A percentile compares a stretch with the other conserved stretches of the same genome.
phyloP scores from a whole-genome alignment of 1,140 invertebrate species.

The Laupala kohalensis region DNA sequence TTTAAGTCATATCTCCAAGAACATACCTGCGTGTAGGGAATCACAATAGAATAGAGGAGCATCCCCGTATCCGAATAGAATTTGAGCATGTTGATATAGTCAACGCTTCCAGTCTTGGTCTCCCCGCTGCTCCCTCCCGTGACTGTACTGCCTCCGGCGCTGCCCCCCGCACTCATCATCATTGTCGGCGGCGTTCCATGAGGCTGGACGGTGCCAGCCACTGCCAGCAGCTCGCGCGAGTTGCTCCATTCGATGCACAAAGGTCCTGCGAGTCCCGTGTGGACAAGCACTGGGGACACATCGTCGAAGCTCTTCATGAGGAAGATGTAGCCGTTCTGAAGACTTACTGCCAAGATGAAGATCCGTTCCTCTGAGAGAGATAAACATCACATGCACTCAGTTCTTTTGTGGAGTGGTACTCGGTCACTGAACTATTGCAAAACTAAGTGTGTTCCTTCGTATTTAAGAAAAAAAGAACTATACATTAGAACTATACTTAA shows the following conservation, averaged over 20 bases:
- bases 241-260: conserved; percentile 92
- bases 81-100: conserved; percentile 55
- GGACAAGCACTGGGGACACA: conserved; percentile 70
- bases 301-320: conserved; percentile 86
- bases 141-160: too few relatives aligned
- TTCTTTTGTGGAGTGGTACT: too few relatives aligned
- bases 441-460: too few relatives aligned
- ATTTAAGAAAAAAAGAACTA: too few relatives aligned
- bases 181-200: too few relatives aligned
- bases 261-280: conserved; percentile 62
- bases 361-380: conserved; percentile 35
- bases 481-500: too few relatives aligned
- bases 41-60: conserved; percentile 56
- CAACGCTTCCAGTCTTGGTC: conserved; percentile 22
- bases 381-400: not conserved
- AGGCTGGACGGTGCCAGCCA: conserved; percentile 61
- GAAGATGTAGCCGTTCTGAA: conserved; percentile 77
- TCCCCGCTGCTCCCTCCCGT: too few relatives aligned
- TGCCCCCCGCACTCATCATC: too few relatives aligned
- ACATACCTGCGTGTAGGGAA: conserved; percentile 60
- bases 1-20: conserved; percentile 7
- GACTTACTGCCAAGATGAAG: conserved; percentile 74
- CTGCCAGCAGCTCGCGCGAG: conserved; percentile 78
- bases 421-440: too few relatives aligned
- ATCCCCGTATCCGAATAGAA: conserved; percentile 66